A percentile compares a stretch with the other conserved stretches of the same genome.
phyloP scores from a whole-genome alignment of 2,888 invertebrate genomes.

The Pachliopta kotzebuea region DNA sequence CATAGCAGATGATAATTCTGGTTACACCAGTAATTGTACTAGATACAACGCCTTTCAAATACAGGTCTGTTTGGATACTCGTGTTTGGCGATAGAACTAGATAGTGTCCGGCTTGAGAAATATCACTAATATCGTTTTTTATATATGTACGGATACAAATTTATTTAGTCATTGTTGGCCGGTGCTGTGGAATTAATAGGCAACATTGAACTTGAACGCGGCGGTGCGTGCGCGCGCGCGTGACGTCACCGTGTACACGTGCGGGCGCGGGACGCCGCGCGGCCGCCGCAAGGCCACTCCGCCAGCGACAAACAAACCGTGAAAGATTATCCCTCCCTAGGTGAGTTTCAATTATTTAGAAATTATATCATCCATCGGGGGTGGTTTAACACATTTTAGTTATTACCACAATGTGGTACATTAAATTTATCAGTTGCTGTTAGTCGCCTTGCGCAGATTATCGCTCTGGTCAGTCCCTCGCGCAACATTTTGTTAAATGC shows the following conservation, averaged over 20 bases:
- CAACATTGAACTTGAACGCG: conserved; percentile 78
- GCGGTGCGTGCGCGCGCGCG: conserved; percentile 54
- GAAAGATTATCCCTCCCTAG: conserved; percentile 35
- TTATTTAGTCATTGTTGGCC: conserved; percentile 37
- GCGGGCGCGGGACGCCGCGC: conserved; percentile 39
- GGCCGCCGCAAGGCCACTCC: conserved; percentile 50
- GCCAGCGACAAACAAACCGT: conserved; percentile 44
- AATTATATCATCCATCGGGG: conserved; percentile 1
- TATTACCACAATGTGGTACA: no score
- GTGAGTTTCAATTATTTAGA: conserved; percentile 12
- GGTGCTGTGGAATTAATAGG: conserved; percentile 63
- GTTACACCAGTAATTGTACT: no score
- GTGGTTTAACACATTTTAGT: no score
- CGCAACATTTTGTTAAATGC: no score
- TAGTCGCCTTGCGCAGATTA: no score
- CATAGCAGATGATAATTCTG: no score
- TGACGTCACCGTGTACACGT: conserved; percentile 61
- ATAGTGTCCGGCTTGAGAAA: no score
- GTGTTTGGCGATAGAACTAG: no score
- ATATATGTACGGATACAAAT: conserved; percentile 7
- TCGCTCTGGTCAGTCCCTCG: no score
- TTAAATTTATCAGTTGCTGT: no score
- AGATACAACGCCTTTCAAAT: no score
- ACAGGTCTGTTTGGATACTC: no score
- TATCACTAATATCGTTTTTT: not conserved